These are phyloP conservation scores for Thymelicus acteon DNA, from an alignment of 2,888 invertebrate genomes.

Conservation along the genomic window DNA sequence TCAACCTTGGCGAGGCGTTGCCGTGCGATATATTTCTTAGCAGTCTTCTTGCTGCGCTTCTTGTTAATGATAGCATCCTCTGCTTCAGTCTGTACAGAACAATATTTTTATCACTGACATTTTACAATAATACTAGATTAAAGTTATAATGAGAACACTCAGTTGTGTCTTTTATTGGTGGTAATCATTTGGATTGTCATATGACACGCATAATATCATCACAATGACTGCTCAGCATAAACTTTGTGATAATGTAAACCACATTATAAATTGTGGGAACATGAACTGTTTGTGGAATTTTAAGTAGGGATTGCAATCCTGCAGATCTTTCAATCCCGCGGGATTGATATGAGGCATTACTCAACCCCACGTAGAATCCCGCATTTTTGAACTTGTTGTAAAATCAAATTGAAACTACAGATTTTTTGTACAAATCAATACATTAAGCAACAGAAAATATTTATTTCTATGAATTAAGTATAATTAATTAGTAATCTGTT, in stretches of 20 bases:
- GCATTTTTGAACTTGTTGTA: no score
- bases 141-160: constrained; percentile 18
- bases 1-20: constrained; percentile 98
- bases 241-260: not conserved
- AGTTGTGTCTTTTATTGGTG: constrained; percentile 22
- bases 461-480: no score
- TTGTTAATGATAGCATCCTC: constrained; percentile 97
- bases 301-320: no score
- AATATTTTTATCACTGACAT: not conserved
- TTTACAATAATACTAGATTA: not conserved
- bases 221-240: constrained; percentile 42
- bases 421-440: no score
- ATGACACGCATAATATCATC: constrained; percentile 86
- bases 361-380: no score
- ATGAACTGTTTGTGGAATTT: no score
- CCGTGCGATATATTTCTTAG: constrained; percentile 95
- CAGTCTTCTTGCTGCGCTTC: constrained; percentile 96
- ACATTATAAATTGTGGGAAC: no score
- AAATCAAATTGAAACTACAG: no score
- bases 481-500: no score
- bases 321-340: no score
- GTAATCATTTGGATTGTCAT: constrained; percentile 64
- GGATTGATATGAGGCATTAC: no score
- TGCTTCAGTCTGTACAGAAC: constrained; percentile 90
- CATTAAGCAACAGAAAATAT: no score